phyloP scores from a whole-genome alignment of 2,113 vertebrate species.

The Ochotona princeps region DNA sequence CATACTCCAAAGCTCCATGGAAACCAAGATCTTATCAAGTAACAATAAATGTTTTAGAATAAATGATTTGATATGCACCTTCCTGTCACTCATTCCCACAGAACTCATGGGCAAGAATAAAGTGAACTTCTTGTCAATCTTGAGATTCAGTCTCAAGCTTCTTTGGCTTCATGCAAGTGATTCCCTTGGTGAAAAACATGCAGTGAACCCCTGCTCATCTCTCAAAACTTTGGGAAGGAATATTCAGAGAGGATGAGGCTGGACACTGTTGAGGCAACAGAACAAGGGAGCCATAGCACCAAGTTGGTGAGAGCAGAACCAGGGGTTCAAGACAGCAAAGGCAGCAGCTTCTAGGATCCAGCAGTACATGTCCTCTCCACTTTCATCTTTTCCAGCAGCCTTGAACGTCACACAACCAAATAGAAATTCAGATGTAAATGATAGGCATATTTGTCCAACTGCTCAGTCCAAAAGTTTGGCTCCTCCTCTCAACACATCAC shows the following conservation, averaged over 20 bases:
- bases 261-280: neutral
- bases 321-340: neutral
- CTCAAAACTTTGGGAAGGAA: neutral
- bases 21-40: neutral
- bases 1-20: neutral
- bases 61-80: neutral
- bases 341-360: neutral
- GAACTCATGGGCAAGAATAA: neutral
- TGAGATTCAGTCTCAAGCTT: neutral
- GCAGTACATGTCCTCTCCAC: neutral
- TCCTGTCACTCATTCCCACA: neutral
- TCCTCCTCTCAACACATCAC: neutral
- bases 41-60: slow-evolving; percentile 26
- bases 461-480: neutral
- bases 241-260: neutral
- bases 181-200: neutral
- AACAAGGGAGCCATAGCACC: neutral
- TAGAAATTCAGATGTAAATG: neutral
- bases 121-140: neutral
- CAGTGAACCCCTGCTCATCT: neutral
- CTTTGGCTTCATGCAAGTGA: neutral
- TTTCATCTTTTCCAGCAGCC: neutral
- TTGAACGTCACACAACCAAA: neutral
- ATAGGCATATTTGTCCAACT: neutral
- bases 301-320: neutral